phyloP scores from a whole-genome alignment of 2,797 vertebrate species.

The Delichon dasypus region DNA sequence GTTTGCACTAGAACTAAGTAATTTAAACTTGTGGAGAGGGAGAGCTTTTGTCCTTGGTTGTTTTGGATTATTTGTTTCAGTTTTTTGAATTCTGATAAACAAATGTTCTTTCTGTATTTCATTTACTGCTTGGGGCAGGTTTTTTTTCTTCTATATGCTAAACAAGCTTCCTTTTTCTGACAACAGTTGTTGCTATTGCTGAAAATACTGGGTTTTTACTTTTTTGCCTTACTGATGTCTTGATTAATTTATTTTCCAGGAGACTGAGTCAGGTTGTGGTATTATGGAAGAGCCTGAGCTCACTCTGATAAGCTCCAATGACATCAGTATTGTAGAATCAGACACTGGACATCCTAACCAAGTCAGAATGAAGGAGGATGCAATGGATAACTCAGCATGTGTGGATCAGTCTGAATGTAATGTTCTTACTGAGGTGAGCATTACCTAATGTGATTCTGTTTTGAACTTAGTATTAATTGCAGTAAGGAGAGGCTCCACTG shows the following conservation, averaged over 20 bases:
- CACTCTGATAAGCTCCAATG: constrained; percentile 82
- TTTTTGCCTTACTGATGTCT: neutral
- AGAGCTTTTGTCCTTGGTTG: neutral
- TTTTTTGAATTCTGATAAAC: neutral
- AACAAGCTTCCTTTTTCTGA: neutral
- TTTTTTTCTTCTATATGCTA: neutral
- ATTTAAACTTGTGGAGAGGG: neutral
- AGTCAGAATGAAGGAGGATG: constrained; percentile 15
- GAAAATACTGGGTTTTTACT: neutral
- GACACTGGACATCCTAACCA: constrained; percentile 56
- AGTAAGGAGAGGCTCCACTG: neutral
- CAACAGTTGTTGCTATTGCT: neutral
- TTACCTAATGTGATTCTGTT: neutral
- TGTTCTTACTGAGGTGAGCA: constrained; percentile 55
- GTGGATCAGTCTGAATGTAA: neutral
- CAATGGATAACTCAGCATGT: neutral
- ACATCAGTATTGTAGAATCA: constrained; percentile 77
- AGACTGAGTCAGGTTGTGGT: constrained; percentile 73
- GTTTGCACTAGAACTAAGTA: neutral
- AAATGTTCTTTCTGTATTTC: neutral
- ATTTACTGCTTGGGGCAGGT: neutral
- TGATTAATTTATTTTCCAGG: constrained; percentile 70
- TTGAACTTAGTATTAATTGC: neutral
- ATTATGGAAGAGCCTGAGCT: constrained; percentile 92
- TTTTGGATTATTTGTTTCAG: neutral